Conservation (phyloP, 2,888 invertebrate species). For the Drosophila paucipuncta region DNA sequence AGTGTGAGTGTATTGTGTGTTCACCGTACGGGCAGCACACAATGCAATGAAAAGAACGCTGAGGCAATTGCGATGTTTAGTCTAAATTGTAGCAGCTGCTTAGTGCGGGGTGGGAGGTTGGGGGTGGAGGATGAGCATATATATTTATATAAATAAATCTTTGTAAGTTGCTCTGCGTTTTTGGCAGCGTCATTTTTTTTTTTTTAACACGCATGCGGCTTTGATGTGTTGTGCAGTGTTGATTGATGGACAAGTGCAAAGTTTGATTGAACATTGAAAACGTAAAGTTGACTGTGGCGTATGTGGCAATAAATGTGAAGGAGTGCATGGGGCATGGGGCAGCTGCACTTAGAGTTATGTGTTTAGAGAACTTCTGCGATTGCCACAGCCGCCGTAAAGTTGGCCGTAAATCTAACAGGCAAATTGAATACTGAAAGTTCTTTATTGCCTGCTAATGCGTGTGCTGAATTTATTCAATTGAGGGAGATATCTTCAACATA, state of each 20-base stretch:
- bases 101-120: not conserved
- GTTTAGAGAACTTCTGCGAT: slow-evolving; percentile 34
- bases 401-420: slow-evolving; percentile 52
- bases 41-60: slow-evolving; percentile 17
- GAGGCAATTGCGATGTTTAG: slow-evolving; percentile 32
- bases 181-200: slow-evolving; percentile 52
- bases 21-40: slow-evolving; percentile 23
- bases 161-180: slow-evolving; percentile 41
- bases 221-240: slow-evolving; percentile 67
- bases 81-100: slow-evolving; percentile 38
- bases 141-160: not conserved
- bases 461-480: slow-evolving; percentile 12
- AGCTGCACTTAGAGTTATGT: slow-evolving; percentile 26
- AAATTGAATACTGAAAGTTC: slow-evolving; percentile 51
- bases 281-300: slow-evolving; percentile 3
- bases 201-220: slow-evolving; percentile 47
- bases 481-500: not conserved
- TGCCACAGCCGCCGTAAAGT: slow-evolving; percentile 28
- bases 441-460: slow-evolving; percentile 41
- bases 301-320: slow-evolving; percentile 20
- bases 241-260: slow-evolving; percentile 72
- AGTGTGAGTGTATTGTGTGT: slow-evolving; percentile 22
- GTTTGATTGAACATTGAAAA: slow-evolving; percentile 70
- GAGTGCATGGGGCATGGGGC: slow-evolving; percentile 4
- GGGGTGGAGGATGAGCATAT: not conserved